These are phyloP conservation scores for Calosoma granatense DNA, from an alignment of 1,140 invertebrate genomes.

Conservation along the genomic window DNA sequence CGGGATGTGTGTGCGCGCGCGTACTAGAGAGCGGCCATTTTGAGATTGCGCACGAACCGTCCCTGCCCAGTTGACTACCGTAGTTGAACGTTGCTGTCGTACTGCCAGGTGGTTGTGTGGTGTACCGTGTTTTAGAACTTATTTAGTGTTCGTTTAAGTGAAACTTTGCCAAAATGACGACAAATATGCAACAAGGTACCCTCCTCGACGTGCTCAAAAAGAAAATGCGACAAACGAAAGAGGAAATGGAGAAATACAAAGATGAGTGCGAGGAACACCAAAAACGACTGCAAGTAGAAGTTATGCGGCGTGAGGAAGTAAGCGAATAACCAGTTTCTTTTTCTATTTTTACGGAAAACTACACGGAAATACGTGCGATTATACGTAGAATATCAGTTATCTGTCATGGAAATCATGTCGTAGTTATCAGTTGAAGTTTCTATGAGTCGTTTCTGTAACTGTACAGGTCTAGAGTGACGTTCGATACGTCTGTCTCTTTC, in stretches of 20 bases:
- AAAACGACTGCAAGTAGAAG: constrained; percentile 80
- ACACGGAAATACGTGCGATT: not conserved
- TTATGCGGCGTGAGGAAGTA: constrained; percentile 91
- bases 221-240: constrained; percentile 97
- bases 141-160: constrained; percentile 1
- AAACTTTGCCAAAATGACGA: constrained; percentile 59
- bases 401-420: not conserved
- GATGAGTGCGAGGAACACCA: constrained; percentile 90
- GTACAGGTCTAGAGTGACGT: not conserved
- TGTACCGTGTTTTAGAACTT: constrained; percentile 7
- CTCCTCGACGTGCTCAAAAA: constrained; percentile 94
- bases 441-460: not conserved
- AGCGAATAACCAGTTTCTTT: too few relatives aligned
- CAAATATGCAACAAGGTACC: constrained; percentile 74
- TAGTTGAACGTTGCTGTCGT: not conserved
- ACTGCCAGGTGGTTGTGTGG: not conserved
- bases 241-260: constrained; percentile 95
- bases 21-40: constrained; percentile 1
- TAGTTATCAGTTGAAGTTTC: not conserved
- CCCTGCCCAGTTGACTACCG: not conserved
- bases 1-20: not conserved
- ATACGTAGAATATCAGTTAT: not conserved
- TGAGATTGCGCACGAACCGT: not conserved
- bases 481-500: not conserved
- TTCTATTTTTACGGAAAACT: constrained; percentile 26